Conservation (phyloP, 2,113 vertebrate genomes). For the Phyllostomus hastatus region DNA sequence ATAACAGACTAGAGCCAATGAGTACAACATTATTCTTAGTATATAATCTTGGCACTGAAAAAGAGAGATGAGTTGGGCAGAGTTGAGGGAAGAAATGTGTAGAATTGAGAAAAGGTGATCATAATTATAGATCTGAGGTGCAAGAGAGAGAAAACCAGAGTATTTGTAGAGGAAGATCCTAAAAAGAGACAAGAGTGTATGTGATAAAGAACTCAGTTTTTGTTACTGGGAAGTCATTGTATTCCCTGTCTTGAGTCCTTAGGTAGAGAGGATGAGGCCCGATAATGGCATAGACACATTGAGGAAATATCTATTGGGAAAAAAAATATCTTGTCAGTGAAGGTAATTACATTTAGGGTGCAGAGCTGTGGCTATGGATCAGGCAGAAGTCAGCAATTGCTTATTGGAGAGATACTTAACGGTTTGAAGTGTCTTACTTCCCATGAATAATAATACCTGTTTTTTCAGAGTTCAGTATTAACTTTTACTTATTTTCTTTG, state of each 20-base stretch:
- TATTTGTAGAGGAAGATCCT: background rate
- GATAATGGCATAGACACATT: background rate
- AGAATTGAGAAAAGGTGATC: background rate
- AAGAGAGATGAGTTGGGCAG: background rate
- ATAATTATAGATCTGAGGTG: background rate
- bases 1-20: background rate
- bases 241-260: background rate
- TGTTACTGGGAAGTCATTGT: background rate
- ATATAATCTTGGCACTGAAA: background rate
- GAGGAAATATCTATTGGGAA: background rate
- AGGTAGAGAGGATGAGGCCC: background rate
- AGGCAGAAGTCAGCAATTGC: background rate
- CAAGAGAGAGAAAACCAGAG: background rate
- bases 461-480: constrained; percentile 39
- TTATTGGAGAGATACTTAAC: background rate
- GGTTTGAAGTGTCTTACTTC: background rate
- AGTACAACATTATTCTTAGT: background rate
- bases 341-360: background rate
- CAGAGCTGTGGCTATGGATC: background rate
- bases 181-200: background rate
- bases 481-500: constrained; percentile 38
- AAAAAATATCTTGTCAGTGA: background rate
- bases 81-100: background rate
- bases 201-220: background rate
- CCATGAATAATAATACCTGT: background rate